These are phyloP conservation scores for Orchestes rusci DNA, from an alignment of 2,888 invertebrate species.

Conservation along the genomic window DNA sequence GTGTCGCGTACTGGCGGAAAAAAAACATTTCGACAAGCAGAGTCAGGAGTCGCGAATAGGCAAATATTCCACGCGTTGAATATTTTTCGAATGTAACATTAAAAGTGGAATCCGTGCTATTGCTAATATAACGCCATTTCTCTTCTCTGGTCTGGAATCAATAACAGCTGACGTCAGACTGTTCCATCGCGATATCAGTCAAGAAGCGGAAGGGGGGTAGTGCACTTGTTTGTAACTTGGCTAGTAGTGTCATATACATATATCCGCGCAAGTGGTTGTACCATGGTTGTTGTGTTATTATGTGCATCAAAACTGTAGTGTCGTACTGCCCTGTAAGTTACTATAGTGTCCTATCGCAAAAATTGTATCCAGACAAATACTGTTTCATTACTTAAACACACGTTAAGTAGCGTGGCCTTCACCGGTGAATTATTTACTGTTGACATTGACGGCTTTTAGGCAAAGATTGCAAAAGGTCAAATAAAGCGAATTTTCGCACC, in stretches of 20 bases:
- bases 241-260: slow-evolving; percentile 44
- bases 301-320: slow-evolving; percentile 37
- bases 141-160: slow-evolving; percentile 39
- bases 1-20: slow-evolving; percentile 32
- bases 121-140: slow-evolving; percentile 40
- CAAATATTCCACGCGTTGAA: not conserved
- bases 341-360: slow-evolving; percentile 3
- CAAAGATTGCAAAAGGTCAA: slow-evolving; percentile 45
- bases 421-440: slow-evolving; percentile 43
- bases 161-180: slow-evolving; percentile 45
- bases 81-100: too few species aligned
- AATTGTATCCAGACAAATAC: slow-evolving; percentile 20
- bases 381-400: slow-evolving; percentile 25
- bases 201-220: slow-evolving; percentile 39
- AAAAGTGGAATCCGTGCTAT: too few species aligned
- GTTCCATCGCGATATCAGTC: slow-evolving; percentile 41
- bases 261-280: slow-evolving; percentile 44
- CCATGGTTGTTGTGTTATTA: slow-evolving; percentile 41
- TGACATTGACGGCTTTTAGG: slow-evolving; percentile 46
- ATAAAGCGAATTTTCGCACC: too few species aligned
- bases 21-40: slow-evolving; percentile 13
- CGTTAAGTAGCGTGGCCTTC: slow-evolving; percentile 44
- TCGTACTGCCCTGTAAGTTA: slow-evolving; percentile 12
- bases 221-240: slow-evolving; percentile 44
- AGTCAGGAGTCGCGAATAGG: too few species aligned